Conservation (phyloP, 2,797 vertebrate genomes). For the Craterocephalus amniculus region DNA sequence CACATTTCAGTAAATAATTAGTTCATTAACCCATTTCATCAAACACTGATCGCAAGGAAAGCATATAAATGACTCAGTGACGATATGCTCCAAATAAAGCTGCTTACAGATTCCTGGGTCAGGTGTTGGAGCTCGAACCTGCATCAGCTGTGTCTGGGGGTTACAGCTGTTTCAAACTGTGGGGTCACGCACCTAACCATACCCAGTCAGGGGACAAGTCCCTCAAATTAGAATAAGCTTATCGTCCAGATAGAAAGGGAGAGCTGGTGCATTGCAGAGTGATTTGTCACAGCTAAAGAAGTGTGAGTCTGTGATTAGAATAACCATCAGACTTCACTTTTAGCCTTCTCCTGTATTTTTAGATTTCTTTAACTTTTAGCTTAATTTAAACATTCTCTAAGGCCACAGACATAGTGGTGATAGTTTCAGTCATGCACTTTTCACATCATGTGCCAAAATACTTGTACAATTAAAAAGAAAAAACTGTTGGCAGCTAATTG, state of each 20-base stretch:
- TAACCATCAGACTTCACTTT: background rate
- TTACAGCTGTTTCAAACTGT: constrained; percentile 68
- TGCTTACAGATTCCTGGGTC: constrained; percentile 38
- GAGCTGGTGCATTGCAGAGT: background rate
- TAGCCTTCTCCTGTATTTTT: background rate
- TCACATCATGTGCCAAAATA: background rate
- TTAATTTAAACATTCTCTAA: background rate
- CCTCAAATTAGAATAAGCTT: constrained; percentile 39
- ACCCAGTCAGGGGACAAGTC: constrained; percentile 16
- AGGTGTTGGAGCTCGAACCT: constrained; percentile 49
- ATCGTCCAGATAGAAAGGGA: constrained; percentile 19
- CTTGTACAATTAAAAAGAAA: background rate
- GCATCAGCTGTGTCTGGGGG: constrained; percentile 45
- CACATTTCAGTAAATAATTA: background rate
- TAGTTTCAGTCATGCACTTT: background rate
- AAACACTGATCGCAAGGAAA: background rate
- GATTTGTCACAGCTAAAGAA: constrained; percentile 15
- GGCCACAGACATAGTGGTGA: background rate
- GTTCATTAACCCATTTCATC: background rate
- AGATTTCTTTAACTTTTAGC: background rate
- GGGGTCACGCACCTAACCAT: constrained; percentile 37
- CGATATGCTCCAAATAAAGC: constrained; percentile 31
- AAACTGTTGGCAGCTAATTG: background rate
- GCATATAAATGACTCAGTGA: constrained; percentile 12
- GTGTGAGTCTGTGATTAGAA: constrained; percentile 29